Base-by-base conservation (phyloP, 1,140 invertebrate genomes). In the Euwallacea similis region DNA sequence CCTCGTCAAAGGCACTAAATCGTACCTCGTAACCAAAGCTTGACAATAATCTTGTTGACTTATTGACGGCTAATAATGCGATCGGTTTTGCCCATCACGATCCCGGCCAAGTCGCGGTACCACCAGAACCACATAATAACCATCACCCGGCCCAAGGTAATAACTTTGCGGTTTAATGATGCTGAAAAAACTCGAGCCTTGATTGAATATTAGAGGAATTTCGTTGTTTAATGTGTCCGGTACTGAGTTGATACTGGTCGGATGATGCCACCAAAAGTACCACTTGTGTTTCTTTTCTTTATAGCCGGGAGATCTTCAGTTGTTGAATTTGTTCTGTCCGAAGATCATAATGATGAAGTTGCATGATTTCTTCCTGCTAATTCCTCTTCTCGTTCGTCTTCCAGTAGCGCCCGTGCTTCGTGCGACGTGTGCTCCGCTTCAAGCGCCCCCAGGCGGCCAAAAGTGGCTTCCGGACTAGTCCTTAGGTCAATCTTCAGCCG, bases 11-110 rank as follows among this genome's bases (percentile, higher is more conserved):
- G 21, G 21, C 21, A 33, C 21, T 33, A 21, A 56, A 56, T 15
- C 33, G 16, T 56, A 21, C 33, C 54, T 56, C 33, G 33, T 56
- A 21, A 56, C 54, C 11, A 15, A 33, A 9, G 58, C 33, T 33
- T 60, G n/a, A 60, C 42, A 60, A 60, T 60, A 60, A 60, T 60
- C 41, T 41, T 60, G 58, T 60, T 60, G 58, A 60, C 58, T 60
- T 60, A 60, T 60, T 42, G 58, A 60, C 42, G 15, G 41, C 21
- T 60, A 60, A 60, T 60, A 33, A 42, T 33, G 21, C 15, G 58
- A 60, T 60, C 41, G 58, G 58, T 60, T 60, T 60, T 60, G 58
- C 41, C 42, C 33, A 42, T 60, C 58, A 60, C 58, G 58, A 60
- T 60, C 58, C 15, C 41, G 33, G 13, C 42, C 41, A 60, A 60